Evolutionary conservation across 2,113 vertebrate genomes (phyloP).

Genomic region (Tor tambroides): DNA sequence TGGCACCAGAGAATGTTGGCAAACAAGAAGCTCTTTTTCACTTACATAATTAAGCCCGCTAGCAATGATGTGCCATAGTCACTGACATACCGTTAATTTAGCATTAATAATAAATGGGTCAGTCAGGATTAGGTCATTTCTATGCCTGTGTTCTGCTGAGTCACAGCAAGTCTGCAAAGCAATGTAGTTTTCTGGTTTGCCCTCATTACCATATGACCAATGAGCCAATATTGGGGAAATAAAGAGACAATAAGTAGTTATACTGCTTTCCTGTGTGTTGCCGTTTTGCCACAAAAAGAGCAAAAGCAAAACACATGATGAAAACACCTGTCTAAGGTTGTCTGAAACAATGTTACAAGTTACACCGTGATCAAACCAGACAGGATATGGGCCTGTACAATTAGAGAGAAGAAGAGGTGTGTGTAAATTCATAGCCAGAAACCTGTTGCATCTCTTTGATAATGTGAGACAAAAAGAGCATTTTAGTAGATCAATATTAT

Average conservation of each 20-base stretch:
- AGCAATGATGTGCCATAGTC: background rate
- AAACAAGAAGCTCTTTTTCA: background rate
- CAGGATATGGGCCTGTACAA: background rate
- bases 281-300: background rate
- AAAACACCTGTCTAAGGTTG: background rate
- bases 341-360: background rate
- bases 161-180: background rate
- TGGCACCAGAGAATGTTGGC: constrained; percentile 5
- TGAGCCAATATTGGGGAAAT: constrained; percentile 14
- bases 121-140: background rate
- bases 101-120: constrained; percentile 40
- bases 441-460: background rate
- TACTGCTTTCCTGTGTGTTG: background rate
- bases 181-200: background rate
- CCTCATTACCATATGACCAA: constrained; percentile 19
- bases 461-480: background rate
- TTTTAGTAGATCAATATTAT: background rate
- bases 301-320: background rate
- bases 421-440: background rate
- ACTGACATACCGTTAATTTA: constrained; percentile 19
- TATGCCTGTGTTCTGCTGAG: background rate
- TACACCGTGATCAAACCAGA: background rate
- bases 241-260: background rate
- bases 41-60: constrained; percentile 7
- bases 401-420: background rate